Evolutionary conservation across 2,888 invertebrate genomes (phyloP).

Genomic region (Callyntrura sp.): DNA sequence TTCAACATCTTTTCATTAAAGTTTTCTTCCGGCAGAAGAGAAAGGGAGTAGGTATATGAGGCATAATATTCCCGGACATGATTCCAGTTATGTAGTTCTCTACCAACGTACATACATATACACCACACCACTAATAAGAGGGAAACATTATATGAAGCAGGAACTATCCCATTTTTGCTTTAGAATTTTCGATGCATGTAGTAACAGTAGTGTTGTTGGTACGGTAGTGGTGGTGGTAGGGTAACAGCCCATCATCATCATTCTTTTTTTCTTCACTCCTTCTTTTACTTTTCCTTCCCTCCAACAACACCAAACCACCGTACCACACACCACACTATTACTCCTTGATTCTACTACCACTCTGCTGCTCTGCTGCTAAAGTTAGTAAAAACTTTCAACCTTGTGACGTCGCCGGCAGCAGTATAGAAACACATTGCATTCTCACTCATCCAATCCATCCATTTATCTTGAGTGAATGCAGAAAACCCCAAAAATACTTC

Average conservation of each 20-base stretch:
- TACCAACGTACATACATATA: background rate
- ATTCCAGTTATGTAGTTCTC: background rate
- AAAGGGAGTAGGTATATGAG: background rate
- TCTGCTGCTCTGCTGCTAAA: slow-evolving; percentile 10
- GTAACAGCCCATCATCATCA: slow-evolving; percentile 78
- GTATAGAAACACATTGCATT: slow-evolving; percentile 59
- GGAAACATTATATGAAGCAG: too few species aligned
- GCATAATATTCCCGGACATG: slow-evolving; percentile 23
- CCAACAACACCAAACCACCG: slow-evolving; percentile 58
- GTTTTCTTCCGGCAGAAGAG: slow-evolving; percentile 80
- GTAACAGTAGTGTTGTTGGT: too few species aligned
- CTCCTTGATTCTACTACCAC: background rate
- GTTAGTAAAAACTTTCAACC: slow-evolving; percentile 59
- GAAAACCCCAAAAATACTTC: slow-evolving; percentile 65
- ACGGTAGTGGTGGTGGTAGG: slow-evolving; percentile 56
- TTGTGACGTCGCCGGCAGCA: slow-evolving; percentile 75
- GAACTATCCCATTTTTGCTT: slow-evolving; percentile 67
- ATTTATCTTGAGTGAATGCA: slow-evolving; percentile 57
- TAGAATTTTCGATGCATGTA: too few species aligned
- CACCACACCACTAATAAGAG: slow-evolving; percentile 28
- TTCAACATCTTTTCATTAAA: slow-evolving; percentile 84
- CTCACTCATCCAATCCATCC: slow-evolving; percentile 66
- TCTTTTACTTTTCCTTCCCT: slow-evolving; percentile 35
- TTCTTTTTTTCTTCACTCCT: slow-evolving; percentile 72
- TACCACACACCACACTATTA: slow-evolving; percentile 34